phyloP scores from a whole-genome alignment of 2,888 invertebrate genomes.

The Caprella mutica region DNA sequence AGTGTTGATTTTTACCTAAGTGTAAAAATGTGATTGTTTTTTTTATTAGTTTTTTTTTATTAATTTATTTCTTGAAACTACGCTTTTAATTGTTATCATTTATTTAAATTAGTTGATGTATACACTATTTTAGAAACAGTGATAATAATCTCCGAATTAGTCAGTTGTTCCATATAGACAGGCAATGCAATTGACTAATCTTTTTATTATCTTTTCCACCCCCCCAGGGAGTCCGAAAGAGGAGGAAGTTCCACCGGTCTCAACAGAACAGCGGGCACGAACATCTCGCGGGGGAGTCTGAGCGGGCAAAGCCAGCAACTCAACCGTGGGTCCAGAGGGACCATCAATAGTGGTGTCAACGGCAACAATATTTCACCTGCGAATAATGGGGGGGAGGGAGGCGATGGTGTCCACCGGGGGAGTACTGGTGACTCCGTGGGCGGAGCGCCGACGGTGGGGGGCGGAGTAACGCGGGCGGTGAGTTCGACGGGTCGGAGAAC shows the following conservation, averaged over 20 bases:
- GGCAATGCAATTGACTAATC: too few relatives aligned
- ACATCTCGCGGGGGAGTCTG: slow-evolving; percentile 7
- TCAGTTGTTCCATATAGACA: too few relatives aligned
- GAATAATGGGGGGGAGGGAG: too few relatives aligned
- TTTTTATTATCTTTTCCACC: too few relatives aligned
- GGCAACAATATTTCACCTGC: slow-evolving; percentile 3
- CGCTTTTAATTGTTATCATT: background rate
- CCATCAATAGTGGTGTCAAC: slow-evolving; percentile 4
- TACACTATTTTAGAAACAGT: background rate
- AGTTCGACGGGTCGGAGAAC: slow-evolving; percentile 39
- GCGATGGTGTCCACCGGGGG: too few relatives aligned
- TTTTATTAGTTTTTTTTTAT: too few relatives aligned
- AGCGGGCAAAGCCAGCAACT: slow-evolving; percentile 16
- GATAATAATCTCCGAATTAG: too few relatives aligned
- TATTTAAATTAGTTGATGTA: background rate
- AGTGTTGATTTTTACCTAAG: background rate
- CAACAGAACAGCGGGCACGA: background rate
- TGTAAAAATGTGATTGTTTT: too few relatives aligned
- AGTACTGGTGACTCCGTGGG: slow-evolving; percentile 12
- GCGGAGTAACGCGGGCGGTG: slow-evolving; percentile 19
- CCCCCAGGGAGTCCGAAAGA: too few relatives aligned
- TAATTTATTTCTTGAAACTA: background rate
- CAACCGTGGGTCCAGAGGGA: slow-evolving; percentile 17
- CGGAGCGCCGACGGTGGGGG: slow-evolving; percentile 18
- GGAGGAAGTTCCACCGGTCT: too few relatives aligned